Evolutionary conservation across 2,797 vertebrate species (phyloP).

Genomic region (Arvicola amphibius): DNA sequence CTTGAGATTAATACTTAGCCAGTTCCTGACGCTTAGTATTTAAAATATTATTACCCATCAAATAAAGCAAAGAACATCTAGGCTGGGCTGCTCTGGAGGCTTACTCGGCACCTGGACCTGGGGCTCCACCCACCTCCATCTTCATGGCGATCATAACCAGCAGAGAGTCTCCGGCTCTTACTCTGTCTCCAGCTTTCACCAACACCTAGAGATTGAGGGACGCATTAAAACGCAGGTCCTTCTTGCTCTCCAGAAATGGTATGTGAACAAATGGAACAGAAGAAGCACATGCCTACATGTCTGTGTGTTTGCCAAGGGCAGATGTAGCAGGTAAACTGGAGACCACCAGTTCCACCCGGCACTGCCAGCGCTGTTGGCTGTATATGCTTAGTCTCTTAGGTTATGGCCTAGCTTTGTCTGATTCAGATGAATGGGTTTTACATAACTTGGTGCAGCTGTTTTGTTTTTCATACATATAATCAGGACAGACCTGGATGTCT

Average conservation of each 20-base stretch:
- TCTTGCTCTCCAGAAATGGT: neutral
- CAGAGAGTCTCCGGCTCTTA: conserved; percentile 93
- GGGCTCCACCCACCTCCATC: conserved; percentile 94
- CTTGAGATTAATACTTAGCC: neutral
- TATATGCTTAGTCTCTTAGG: neutral
- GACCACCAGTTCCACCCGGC: neutral
- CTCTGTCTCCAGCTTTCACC: conserved; percentile 94
- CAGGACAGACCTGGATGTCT: neutral
- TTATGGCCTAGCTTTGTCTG: neutral
- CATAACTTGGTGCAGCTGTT: neutral
- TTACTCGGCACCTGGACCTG: neutral
- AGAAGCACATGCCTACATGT: neutral
- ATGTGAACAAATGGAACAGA: neutral
- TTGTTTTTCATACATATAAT: neutral
- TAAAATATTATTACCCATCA: conserved; percentile 34
- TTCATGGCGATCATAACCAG: conserved; percentile 99
- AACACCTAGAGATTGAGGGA: conserved; percentile 90
- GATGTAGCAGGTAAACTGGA: neutral
- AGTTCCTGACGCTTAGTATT: conserved; percentile 28
- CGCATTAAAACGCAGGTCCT: neutral
- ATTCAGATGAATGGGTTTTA: neutral
- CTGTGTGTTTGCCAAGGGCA: neutral
- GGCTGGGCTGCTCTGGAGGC: neutral
- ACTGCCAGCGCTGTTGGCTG: neutral
- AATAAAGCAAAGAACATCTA: conserved; percentile 17